Percentiles rank a stretch among this genome's conserved stretches.
phyloP scores from a whole-genome alignment of 2,113 vertebrate genomes.

The Copsychus sechellarum region DNA sequence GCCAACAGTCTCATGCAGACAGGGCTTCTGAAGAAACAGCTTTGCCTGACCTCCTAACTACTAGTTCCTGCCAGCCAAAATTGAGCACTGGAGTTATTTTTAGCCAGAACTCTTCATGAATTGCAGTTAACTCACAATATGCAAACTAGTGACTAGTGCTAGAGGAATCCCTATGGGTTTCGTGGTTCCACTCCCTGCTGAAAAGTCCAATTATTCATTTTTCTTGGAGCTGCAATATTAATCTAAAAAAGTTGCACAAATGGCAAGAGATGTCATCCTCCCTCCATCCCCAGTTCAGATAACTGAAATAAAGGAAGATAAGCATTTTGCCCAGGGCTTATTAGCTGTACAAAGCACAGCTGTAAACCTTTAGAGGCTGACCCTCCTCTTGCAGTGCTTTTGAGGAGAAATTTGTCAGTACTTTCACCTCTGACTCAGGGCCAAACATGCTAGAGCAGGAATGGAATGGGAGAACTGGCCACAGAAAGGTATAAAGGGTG shows the following conservation, averaged over 20 bases:
- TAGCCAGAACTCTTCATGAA: conserved; percentile 45
- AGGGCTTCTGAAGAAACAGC: conserved; percentile 24
- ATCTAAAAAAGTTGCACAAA: conserved; percentile 40
- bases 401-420: background rate
- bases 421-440: conserved; percentile 15
- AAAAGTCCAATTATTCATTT: conserved; percentile 54
- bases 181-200: conserved; percentile 14
- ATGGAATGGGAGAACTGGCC: background rate
- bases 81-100: conserved; percentile 42
- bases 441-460: background rate
- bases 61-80: conserved; percentile 37
- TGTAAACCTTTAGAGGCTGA: conserved; percentile 11
- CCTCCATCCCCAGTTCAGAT: conserved; percentile 16
- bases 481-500: background rate
- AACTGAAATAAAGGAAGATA: conserved; percentile 35
- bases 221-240: conserved; percentile 57
- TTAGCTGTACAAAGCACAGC: conserved; percentile 21
- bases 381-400: background rate
- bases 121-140: conserved; percentile 57
- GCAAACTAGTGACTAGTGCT: conserved; percentile 58
- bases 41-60: conserved; percentile 46
- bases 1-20: background rate
- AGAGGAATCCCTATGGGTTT: conserved; percentile 53
- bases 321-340: conserved; percentile 31
- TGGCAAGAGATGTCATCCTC: conserved; percentile 33